Evolutionary conservation across 1,140 invertebrate genomes (phyloP).

Genomic region (Harpegnathos saltator): DNA sequence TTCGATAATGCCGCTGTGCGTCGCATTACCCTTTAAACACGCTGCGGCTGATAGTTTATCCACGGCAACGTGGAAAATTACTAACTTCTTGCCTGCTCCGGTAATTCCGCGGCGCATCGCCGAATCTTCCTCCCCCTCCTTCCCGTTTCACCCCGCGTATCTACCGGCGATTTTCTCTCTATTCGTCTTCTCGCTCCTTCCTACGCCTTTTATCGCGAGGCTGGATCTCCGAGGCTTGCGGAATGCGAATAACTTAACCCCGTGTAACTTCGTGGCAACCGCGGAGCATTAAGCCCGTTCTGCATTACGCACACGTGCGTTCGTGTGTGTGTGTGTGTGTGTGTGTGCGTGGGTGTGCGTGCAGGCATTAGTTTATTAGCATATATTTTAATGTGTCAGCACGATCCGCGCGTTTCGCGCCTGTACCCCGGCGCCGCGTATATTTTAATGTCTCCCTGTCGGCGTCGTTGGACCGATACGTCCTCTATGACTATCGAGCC

Average conservation of each 20-base stretch:
- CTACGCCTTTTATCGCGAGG: conserved; percentile 29
- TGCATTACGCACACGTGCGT: conserved; percentile 51
- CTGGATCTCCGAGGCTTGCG: conserved; percentile 41
- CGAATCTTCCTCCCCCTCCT: neutral
- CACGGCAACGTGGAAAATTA: conserved; percentile 61
- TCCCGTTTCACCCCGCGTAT: neutral
- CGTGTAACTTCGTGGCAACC: conserved; percentile 61
- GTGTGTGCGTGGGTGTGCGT: conserved; percentile 36
- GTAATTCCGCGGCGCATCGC: conserved; percentile 60
- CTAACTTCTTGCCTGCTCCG: conserved; percentile 65
- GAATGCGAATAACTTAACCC: conserved; percentile 70
- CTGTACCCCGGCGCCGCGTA: neutral
- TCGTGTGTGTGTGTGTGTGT: conserved; percentile 17
- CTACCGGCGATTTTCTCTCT: neutral
- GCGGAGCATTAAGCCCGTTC: conserved; percentile 68
- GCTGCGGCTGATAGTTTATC: conserved; percentile 40
- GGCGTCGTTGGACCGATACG: neutral
- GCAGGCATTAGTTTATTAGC: conserved; percentile 63
- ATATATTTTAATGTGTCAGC: conserved; percentile 22
- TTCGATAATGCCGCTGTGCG: conserved; percentile 37
- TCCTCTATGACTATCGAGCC: conserved; percentile 35
- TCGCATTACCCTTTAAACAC: conserved; percentile 43
- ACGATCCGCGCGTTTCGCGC: conserved; percentile 14
- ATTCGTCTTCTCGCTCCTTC: conserved; percentile 16
- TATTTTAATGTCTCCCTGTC: conserved; percentile 28